Evolutionary conservation across 1,140 invertebrate species (phyloP).

Genomic region (Ceratina australensis): DNA sequence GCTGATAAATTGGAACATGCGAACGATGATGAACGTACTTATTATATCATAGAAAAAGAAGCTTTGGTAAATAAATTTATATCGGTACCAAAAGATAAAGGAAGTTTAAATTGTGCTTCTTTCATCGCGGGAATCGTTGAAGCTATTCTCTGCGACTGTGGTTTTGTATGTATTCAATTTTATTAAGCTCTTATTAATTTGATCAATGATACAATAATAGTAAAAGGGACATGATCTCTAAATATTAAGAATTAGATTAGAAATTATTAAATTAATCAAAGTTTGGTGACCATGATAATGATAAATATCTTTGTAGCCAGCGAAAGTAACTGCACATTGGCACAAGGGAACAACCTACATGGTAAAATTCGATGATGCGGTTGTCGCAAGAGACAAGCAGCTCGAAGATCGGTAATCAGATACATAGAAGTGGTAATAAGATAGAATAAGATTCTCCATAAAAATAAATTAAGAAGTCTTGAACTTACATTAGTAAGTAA

Average conservation of each 20-base stretch:
- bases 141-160: constrained; percentile 95
- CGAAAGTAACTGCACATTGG: constrained; percentile 98
- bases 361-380: constrained; percentile 98
- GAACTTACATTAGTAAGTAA: no score
- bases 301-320: constrained; percentile 84
- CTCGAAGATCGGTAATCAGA: constrained; percentile 88
- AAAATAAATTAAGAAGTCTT: background rate
- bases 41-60: constrained; percentile 99
- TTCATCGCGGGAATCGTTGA: constrained; percentile 99
- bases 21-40: constrained; percentile 98
- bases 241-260: background rate
- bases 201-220: no score
- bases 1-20: constrained; percentile 99
- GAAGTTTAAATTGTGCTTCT: constrained; percentile 97
- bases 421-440: background rate
- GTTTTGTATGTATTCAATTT: constrained; percentile 90
- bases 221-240: no score
- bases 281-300: no score
- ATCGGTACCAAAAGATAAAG: constrained; percentile 98
- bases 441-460: background rate
- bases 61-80: constrained; percentile 98
- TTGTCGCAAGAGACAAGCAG: constrained; percentile 95
- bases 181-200: background rate
- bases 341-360: constrained; percentile 99
- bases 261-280: background rate